Conservation (phyloP, 2,797 vertebrate species). For the Catostomus latipinnis region DNA sequence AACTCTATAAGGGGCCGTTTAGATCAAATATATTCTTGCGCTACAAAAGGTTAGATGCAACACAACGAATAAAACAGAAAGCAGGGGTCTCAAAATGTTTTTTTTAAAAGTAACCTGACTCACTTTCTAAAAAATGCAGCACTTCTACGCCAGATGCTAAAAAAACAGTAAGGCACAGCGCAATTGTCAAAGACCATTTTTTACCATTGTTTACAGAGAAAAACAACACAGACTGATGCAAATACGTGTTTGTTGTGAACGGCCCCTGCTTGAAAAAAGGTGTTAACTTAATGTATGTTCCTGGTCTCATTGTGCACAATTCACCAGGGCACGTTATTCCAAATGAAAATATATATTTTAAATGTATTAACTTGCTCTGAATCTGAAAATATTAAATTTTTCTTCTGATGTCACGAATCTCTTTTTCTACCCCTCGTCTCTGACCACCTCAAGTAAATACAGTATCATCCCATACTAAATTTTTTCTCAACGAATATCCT, state of each 20-base stretch:
- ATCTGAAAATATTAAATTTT: neutral
- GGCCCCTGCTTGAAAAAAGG: neutral
- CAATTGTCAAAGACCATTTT: no score
- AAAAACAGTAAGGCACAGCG: no score
- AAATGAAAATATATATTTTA: neutral
- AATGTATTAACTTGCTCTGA: neutral
- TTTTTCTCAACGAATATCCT: neutral
- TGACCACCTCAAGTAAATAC: neutral
- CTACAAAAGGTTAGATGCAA: no score
- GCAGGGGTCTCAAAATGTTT: no score
- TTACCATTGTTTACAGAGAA: no score
- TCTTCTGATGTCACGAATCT: neutral
- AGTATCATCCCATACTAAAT: neutral
- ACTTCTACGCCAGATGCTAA: no score
- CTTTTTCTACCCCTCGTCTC: neutral
- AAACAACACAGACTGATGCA: no score
- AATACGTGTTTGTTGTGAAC: no score
- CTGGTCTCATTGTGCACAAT: constrained; percentile 2
- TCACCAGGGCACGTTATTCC: neutral
- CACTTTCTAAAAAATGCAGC: no score
- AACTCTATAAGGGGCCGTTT: no score
- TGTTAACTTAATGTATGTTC: neutral
- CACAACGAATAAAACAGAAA: no score
- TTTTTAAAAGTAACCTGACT: no score
- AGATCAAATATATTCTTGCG: neutral